Conservation (phyloP, 2,797 vertebrate genomes). For the Coilia nasus region DNA sequence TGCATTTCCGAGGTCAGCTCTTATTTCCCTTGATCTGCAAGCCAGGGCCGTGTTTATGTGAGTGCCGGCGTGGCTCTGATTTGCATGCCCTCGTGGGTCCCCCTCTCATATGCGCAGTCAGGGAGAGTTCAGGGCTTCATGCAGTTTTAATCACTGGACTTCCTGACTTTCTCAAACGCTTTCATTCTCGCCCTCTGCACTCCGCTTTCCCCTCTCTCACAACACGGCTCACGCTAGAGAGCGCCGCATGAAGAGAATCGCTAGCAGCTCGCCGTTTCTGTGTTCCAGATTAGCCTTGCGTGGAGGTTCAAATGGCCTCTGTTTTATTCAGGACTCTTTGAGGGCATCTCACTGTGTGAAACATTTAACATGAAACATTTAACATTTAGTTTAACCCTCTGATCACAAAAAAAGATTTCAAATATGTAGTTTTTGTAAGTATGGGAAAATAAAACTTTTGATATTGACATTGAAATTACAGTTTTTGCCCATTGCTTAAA, state of each 20-base stretch:
- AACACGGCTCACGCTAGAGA: neutral
- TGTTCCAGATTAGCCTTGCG: neutral
- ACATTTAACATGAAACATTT: too few species aligned
- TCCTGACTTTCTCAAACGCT: slow-evolving; percentile 53
- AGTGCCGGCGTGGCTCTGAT: slow-evolving; percentile 1
- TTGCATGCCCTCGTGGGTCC: slow-evolving; percentile 15
- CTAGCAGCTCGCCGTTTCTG: neutral
- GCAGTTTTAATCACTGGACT: slow-evolving; percentile 71
- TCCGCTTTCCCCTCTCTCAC: slow-evolving; percentile 28
- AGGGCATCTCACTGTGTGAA: too few species aligned
- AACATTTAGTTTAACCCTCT: too few species aligned
- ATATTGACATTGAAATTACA: too few species aligned
- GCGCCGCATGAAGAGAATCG: neutral
- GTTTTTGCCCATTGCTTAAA: too few species aligned
- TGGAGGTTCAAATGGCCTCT: neutral
- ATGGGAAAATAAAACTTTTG: too few species aligned
- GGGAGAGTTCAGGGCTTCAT: slow-evolving; percentile 73
- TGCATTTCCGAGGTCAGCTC: slow-evolving; percentile 30
- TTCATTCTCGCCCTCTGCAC: slow-evolving; percentile 63
- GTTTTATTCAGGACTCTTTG: neutral
- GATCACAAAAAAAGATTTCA: too few species aligned
- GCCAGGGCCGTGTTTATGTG: neutral
- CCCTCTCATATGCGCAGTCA: slow-evolving; percentile 57
- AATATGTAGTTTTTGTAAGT: too few species aligned
- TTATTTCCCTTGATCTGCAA: neutral